Base-by-base conservation (phyloP, 2,888 invertebrate species). In the Bhutanitis thaidina region DNA sequence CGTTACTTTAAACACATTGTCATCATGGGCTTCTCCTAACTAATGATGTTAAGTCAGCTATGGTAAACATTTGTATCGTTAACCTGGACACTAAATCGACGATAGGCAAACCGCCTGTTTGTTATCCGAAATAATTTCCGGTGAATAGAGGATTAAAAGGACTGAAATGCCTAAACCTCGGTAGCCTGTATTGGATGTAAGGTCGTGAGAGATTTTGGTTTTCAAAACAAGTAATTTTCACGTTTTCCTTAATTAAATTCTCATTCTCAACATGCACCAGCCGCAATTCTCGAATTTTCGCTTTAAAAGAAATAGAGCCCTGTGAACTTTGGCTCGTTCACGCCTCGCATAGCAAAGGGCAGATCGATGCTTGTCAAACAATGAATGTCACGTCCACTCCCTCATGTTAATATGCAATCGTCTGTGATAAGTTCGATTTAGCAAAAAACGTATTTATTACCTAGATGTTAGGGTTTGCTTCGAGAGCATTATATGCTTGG, bases 341-440 rank as follows among this genome's bases (percentile, higher is more conserved):
- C 85, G 84, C 82, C 74, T 83, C 77, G 83, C 75, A 79, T 80
- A 78, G 76, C 81, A 88, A 87, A 87, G 84, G 84, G 77, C 87
- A 88, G 87, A 88, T 88, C 88, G 88, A 89, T 89, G 83, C 77
- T 83, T 84, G 87, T 87, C 88, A 88, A 86, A 89, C 88, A 88
- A 89, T 88, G 87, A 89, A 89, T 88, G 88, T 86, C 88, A 88
- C 85, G 88, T 88, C 86, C 88, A 88, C 80, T 85, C 88, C 88
- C 87, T 82, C 73, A 82, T 77, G 76, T 64, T 77, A 77, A 77
- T 77, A 64, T 59, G 53, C 41, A 50, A 48, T 36, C 30, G 36
- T 30, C 36, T 38, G 32, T 27, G n/a, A 36, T 35, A 9, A 14
- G 20, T 39, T n/a, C 10, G 10, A 8, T 38, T 32, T 10, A 20